Base-by-base conservation (phyloP, 35 echinoderm and acorn worm genomes). In the Stichopus chloronotus region DNA sequence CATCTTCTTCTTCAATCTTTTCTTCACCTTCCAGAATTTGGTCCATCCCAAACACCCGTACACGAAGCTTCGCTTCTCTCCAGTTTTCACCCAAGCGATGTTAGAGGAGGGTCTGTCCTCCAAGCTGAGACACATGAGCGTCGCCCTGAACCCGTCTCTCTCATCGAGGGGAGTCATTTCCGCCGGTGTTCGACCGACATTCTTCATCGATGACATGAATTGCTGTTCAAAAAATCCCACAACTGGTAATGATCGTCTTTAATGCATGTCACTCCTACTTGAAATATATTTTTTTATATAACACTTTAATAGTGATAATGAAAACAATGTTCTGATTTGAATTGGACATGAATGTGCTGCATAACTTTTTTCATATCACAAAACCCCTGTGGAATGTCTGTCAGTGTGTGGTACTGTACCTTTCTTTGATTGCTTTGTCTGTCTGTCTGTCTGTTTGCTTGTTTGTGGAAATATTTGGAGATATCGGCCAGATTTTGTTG, bases 141-240 rank as follows among this genome's bases (percentile, higher is more conserved):
- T 92, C 8, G 95, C 83, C 24, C 94, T 92, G 79, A 80, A 95
- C 5, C 87, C 87, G 4, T 65, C 59, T 13, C 43, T 74, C 17
- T 20, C 59, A 65, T 54, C 58, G 11, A 89, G 71, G 52, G 80
- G 80, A 43, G 61, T 61, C 5, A 11, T 61, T 4, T 4, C 87
- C 13, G 10, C 52, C 21, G 58, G 53, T 8, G 58, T 21, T 88
- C 57, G 61, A 4, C 82, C 82, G 24, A 85, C 94, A 53, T 96
- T 98, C 91, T 98, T 98, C 58, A 58, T 98, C 6, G 95, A 96
- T 79, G 97, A 98, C 84, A 30, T 98, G 1, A 96, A 96, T 57
- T 94, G 94, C 79, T 91, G 87, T 16, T 24, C 30, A 17, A 89
- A 80, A 68, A 80, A 96, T 72, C 20, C 69, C 25, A 79, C 56